Base-by-base conservation (phyloP, 2,797 vertebrate species). In the Cuculus canorus region DNA sequence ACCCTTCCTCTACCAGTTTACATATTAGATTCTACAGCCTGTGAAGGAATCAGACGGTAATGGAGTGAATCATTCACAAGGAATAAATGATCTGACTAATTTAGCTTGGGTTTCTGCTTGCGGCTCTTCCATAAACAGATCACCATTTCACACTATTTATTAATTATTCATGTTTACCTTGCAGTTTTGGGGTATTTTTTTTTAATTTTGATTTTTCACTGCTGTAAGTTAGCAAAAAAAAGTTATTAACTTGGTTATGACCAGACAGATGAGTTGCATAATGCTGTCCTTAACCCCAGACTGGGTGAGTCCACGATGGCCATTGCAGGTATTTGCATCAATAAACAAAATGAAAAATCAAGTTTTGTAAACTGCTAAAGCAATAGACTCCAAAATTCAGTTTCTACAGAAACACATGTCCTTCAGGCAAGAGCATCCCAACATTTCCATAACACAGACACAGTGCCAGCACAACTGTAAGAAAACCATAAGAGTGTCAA, bases 71-170 rank as follows among this genome's bases (percentile, higher is more conserved):
- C 81, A 92, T 61, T 85, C 88, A 71, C 81, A 92, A 83, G 41
- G 61, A 93, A 91, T 92, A 95, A 96, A 94, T 87, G 85, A 90
- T 89, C 81, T 76, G 81, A 94, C 81, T 95, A 92, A 96, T 93
- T 94, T 69, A 92, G 43, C 30, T 95, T 93, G 81, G 63, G 95
- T 95, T 96, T 92, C 72, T 91, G 69, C 81, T 94, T 8, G 0
- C 82, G 78, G n/a, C 16, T 92, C 43, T 81, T 94, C 61, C 25
- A 41, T 28, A 71, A 89, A 65, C 25, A 69, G 70, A 69, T 68
- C 47, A 18, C 53, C 10, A 23, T 92, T 91, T 94, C 82, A 59
- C 33, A 24, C 45, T 76, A 95, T 54, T 70, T 88, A 73, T 88
- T 84, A 17, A 25, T 79, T 87, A 84, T 61, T 87, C n/a, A 71